These are phyloP conservation scores for Planococcus citri DNA, from an alignment of 1,140 invertebrate genomes.

Conservation along the genomic window DNA sequence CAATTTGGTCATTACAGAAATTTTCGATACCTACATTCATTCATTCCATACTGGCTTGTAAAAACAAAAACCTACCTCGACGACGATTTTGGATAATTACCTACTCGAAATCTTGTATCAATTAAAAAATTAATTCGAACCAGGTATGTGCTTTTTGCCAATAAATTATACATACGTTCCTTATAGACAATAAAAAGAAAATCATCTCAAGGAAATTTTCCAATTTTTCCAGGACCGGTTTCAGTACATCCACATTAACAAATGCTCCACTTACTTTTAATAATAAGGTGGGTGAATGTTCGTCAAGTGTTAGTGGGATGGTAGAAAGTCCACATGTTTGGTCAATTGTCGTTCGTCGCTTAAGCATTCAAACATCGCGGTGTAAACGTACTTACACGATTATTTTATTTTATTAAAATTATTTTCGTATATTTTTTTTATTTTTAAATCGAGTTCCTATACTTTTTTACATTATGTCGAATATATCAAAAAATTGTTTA, in stretches of 20 bases:
- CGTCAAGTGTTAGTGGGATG: neutral
- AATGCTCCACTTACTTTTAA: neutral
- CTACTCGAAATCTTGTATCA: neutral
- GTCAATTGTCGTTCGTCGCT: neutral
- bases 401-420: no score
- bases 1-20: no score
- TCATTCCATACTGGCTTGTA: no score
- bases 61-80: neutral
- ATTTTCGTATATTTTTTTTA: neutral
- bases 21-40: no score
- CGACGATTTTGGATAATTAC: neutral
- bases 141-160: neutral
- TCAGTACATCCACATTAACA: neutral
- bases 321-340: constrained; percentile 1
- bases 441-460: neutral
- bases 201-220: neutral
- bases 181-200: neutral
- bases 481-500: neutral
- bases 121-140: neutral
- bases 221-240: constrained; percentile 5
- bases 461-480: neutral
- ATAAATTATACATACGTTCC: neutral
- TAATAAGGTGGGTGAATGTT: neutral
- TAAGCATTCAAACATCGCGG: neutral
- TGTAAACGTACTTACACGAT: neutral